Conservation (phyloP, 2,797 vertebrate genomes). For the Aphelocoma californica region DNA sequence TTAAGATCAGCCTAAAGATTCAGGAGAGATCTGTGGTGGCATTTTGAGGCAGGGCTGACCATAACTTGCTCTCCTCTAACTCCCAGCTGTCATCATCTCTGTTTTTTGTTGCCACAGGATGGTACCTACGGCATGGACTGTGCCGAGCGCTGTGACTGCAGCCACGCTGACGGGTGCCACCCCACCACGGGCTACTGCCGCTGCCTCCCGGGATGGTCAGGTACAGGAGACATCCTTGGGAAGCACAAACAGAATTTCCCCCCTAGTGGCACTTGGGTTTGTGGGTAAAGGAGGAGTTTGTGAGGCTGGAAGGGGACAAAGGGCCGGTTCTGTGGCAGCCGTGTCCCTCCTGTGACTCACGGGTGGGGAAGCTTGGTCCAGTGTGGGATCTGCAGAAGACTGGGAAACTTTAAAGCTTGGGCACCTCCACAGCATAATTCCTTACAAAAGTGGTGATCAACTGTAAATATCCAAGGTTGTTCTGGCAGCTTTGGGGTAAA, state of each 20-base stretch:
- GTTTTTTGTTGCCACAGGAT: slow-evolving; percentile 75
- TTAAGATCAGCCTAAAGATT: background rate
- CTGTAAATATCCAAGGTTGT: background rate
- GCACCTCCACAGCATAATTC: background rate
- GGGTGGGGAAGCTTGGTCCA: background rate
- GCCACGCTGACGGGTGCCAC: slow-evolving; percentile 94
- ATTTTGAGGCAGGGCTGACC: background rate
- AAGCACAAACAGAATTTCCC: background rate
- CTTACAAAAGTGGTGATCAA: background rate
- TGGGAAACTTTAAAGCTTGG: background rate
- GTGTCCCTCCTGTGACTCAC: background rate
- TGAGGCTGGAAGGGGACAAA: background rate
- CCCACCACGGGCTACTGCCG: slow-evolving; percentile 88
- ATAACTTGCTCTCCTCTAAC: background rate
- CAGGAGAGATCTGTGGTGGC: background rate
- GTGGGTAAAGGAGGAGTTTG: background rate
- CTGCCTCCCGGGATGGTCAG: slow-evolving; percentile 94
- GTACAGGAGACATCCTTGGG: slow-evolving; percentile 65
- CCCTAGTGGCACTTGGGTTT: background rate
- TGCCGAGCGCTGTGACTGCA: slow-evolving; percentile 92
- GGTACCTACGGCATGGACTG: slow-evolving; percentile 91
- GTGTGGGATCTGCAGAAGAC: background rate
- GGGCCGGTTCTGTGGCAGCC: accelerated
- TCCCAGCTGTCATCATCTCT: background rate
- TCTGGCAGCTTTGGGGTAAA: background rate